phyloP scores from a whole-genome alignment of 1,140 invertebrate species.

The Bombus impatiens region DNA sequence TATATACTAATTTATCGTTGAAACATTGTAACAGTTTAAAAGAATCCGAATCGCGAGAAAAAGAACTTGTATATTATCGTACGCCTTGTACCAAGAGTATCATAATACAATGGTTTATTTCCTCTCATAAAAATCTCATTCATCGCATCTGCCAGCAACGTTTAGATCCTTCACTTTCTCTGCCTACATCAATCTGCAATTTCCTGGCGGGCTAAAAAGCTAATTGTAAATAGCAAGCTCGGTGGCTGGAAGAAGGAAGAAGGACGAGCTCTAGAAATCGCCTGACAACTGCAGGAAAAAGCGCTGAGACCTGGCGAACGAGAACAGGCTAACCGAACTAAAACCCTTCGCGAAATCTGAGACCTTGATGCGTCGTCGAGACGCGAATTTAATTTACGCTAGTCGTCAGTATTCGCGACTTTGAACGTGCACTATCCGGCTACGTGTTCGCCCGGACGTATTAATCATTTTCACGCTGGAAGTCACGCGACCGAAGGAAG shows the following conservation, averaged over 20 bases:
- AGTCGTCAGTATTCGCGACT: background rate
- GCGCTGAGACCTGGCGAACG: too few relatives aligned
- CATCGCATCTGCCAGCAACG: background rate
- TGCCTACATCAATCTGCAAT: constrained; percentile 9
- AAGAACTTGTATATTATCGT: too few relatives aligned
- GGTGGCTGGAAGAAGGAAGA: too few relatives aligned
- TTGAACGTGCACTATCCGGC: background rate
- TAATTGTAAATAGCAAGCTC: background rate
- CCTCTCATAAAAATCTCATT: background rate
- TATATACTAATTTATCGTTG: too few relatives aligned
- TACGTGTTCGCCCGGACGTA: background rate
- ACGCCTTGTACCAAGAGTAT: background rate
- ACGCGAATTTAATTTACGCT: background rate
- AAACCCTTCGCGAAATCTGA: background rate
- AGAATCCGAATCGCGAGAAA: too few relatives aligned
- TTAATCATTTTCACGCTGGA: background rate
- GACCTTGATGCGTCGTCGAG: background rate
- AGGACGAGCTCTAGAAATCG: background rate
- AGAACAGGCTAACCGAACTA: background rate
- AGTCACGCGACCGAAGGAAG: background rate
- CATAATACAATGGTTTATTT: background rate
- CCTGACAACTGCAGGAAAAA: background rate
- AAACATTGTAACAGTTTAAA: too few relatives aligned
- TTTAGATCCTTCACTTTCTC: constrained; percentile 10
- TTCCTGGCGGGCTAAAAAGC: background rate